A percentile compares a stretch with the other conserved stretches of the same genome.
phyloP scores from a whole-genome alignment of 2,888 invertebrate species.

The Ornithoptera alexandrae region DNA sequence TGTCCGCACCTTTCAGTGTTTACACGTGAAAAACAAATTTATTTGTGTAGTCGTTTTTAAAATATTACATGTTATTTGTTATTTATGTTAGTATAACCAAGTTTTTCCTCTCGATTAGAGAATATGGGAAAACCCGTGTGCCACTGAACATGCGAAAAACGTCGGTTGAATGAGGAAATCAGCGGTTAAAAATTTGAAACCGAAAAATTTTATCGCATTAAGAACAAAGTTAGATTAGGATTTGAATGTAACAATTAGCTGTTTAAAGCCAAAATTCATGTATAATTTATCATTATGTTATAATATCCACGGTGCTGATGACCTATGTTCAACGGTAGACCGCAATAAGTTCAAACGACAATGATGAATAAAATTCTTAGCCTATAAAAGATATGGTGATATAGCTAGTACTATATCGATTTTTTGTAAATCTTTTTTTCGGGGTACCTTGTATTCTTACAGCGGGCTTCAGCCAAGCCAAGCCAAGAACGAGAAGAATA shows the following conservation, averaged over 20 bases:
- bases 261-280: background rate
- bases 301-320: too few species aligned
- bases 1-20: background rate
- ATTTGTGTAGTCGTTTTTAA: background rate
- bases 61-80: background rate
- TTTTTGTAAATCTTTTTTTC: too few species aligned
- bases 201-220: background rate
- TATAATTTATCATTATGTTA: background rate
- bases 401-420: too few species aligned
- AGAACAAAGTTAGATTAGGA: too few species aligned
- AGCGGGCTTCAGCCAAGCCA: too few species aligned
- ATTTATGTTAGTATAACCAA: background rate
- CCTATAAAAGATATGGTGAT: too few species aligned
- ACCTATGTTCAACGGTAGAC: too few species aligned
- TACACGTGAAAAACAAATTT: background rate
- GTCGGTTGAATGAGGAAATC: constrained; percentile 10
- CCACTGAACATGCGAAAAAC: background rate
- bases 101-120: background rate
- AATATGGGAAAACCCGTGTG: constrained; percentile 1
- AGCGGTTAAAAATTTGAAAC: background rate
- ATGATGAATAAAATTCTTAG: too few species aligned
- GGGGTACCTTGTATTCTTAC: too few species aligned
- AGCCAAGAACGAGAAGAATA: too few species aligned
- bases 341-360: too few species aligned
- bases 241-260: background rate